phyloP scores from a whole-genome alignment of 2,888 invertebrate species.

The Amblyjoppa fuscipennis region DNA sequence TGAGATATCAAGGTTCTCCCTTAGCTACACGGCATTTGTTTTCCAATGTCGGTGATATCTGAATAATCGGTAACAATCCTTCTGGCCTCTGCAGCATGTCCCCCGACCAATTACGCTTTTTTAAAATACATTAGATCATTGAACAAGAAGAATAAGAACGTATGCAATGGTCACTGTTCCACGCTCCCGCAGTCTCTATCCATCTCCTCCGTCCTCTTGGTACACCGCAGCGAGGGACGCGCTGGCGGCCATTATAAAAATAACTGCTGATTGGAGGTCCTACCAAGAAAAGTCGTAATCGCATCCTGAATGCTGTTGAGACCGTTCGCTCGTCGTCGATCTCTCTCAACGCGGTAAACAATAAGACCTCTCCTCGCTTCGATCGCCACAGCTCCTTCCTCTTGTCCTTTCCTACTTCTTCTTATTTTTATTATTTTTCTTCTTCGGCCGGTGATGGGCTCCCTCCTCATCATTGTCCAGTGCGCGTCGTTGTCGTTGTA shows the following conservation, averaged over 20 bases:
- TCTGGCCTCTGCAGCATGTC: neutral
- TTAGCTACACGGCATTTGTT: too few relatives aligned
- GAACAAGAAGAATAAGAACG: conserved; percentile 59
- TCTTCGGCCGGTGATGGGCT: conserved; percentile 16
- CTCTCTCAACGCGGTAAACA: conserved; percentile 69
- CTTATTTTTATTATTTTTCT: conserved; percentile 6
- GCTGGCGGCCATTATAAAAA: conserved; percentile 84
- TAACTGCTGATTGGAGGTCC: conserved; percentile 85
- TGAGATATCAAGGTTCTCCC: too few relatives aligned
- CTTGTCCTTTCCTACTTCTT: conserved; percentile 33
- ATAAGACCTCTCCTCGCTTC: conserved; percentile 69
- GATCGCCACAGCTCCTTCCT: conserved; percentile 47
- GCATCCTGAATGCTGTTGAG: conserved; percentile 80
- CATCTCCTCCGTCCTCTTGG: conserved; percentile 39
- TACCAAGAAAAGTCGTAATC: conserved; percentile 85
- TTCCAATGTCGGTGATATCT: neutral
- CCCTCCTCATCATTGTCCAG: conserved; percentile 37
- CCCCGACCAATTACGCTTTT: conserved; percentile 29
- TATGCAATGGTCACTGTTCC: conserved; percentile 77
- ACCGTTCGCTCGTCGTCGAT: conserved; percentile 55
- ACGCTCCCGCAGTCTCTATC: conserved; percentile 33
- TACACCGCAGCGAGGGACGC: conserved; percentile 71
- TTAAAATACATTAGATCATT: conserved; percentile 74
- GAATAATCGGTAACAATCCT: neutral
- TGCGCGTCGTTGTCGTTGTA: conserved; percentile 30